Conservation (phyloP, 2,113 vertebrate species). For the Rhinolophus ferrumequinum region DNA sequence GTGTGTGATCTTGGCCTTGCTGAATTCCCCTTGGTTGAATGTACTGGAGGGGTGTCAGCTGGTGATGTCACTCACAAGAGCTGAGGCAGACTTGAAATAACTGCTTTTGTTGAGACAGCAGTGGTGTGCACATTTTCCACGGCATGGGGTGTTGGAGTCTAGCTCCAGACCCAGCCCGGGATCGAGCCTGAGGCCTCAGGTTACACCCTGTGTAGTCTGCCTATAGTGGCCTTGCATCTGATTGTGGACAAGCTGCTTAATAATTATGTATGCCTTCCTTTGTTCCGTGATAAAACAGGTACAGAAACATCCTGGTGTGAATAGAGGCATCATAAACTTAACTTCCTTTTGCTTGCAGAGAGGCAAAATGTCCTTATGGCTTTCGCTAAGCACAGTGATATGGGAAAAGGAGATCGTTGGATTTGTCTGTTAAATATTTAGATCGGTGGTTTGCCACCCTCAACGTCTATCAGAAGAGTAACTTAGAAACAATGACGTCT, state of each 20-base stretch:
- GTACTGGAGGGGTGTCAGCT: background rate
- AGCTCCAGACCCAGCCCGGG: background rate
- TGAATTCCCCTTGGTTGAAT: background rate
- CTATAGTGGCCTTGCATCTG: background rate
- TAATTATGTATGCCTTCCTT: background rate
- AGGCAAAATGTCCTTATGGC: background rate
- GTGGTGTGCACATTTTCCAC: fast-evolving
- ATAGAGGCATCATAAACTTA: background rate
- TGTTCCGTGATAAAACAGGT: background rate
- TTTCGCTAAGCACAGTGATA: background rate
- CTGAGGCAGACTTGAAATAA: background rate
- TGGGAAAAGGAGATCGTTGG: conserved; percentile 15
- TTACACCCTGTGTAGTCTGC: background rate
- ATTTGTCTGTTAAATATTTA: conserved; percentile 62
- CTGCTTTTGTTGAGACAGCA: background rate
- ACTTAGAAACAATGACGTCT: background rate
- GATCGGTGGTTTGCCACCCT: background rate
- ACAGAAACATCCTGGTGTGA: background rate
- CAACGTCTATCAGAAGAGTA: background rate
- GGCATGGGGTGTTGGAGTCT: fast-evolving
- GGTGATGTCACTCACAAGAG: background rate
- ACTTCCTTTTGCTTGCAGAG: background rate
- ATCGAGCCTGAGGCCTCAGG: background rate
- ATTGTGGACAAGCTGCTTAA: background rate
- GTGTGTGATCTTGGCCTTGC: background rate